Evolutionary conservation across 2,888 invertebrate genomes (phyloP), one percentile per base, ranked within the genome.

Genomic region (Autographa pulchrina): DNA sequence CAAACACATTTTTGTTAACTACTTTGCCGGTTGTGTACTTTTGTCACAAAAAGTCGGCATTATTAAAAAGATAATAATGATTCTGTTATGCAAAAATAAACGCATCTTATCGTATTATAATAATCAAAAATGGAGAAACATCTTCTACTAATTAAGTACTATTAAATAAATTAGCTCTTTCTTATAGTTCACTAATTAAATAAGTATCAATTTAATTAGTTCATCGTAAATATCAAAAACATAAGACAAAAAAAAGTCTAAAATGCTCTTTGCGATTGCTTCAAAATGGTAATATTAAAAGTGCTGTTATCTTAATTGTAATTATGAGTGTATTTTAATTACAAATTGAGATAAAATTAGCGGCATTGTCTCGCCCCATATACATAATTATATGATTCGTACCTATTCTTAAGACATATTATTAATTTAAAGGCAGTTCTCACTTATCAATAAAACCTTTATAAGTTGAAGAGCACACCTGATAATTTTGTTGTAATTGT

Each of bases 241-340:
- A 56, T 56, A 25, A 25, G 25, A 11, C 20, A n/a, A 5, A n/a
- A 9, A 8, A 8, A 9, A 20, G 13, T 13, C 54, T 56, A 56
- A 13, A 56, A 56, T 16, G 5, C 20, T 0, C 20, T 25, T 20
- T 56, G 20, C 3, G 8, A 56, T 25, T 25, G 13, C 20, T 7
- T 25, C 3, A 25, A 56, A 56, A 56, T 56, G 54, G 20, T 56
- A 56, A 56, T 56, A 25, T 56, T 56, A 56, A 48, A 48, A 11
- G 54, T 56, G 20, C 25, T 56, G 20, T 11, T 56, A 56, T 56
- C 54, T 56, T 13, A 56, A 56, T 25, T 25, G 13, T 25, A 56
- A 3, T 13, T 54, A 20, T 20, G 9, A 56, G 54, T 20, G 54
- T 56, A 20, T 25, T 25, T 56, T 56, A 56, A 56, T 56, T 56